phyloP scores from a whole-genome alignment of 1,140 invertebrate genomes.

The Conus ventricosus region DNA sequence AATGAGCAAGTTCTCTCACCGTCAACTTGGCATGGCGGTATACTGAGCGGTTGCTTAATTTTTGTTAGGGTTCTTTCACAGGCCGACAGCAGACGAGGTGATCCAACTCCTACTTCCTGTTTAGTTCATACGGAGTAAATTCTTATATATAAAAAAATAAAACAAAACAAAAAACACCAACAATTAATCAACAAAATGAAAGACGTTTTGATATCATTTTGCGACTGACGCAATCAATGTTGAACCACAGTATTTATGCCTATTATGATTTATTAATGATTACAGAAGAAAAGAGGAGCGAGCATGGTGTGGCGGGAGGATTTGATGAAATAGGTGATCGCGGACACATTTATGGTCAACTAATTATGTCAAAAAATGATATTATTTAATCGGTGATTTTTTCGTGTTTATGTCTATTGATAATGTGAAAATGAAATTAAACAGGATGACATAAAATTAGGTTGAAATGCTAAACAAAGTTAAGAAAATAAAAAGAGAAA shows the following conservation, averaged over 20 bases:
- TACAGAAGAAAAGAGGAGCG: not conserved
- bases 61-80: not conserved
- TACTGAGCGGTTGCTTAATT: not conserved
- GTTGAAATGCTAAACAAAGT: no score
- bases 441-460: no score
- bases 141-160: not conserved
- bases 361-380: not conserved
- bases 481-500: no score
- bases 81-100: conserved; percentile 3
- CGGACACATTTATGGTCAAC: not conserved
- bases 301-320: no score
- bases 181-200: not conserved
- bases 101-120: conserved; percentile 32
- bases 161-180: not conserved
- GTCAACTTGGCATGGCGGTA: not conserved
- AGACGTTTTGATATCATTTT: not conserved
- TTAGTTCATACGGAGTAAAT: conserved; percentile 25
- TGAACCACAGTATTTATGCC: not conserved
- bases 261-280: not conserved
- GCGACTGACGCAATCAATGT: not conserved
- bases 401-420: not conserved
- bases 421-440: no score
- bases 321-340: no score
- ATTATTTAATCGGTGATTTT: not conserved
- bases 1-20: not conserved